These are phyloP conservation scores for Allolobophora icterica DNA, from an alignment of 2,888 invertebrate species.

Conservation along the genomic window DNA sequence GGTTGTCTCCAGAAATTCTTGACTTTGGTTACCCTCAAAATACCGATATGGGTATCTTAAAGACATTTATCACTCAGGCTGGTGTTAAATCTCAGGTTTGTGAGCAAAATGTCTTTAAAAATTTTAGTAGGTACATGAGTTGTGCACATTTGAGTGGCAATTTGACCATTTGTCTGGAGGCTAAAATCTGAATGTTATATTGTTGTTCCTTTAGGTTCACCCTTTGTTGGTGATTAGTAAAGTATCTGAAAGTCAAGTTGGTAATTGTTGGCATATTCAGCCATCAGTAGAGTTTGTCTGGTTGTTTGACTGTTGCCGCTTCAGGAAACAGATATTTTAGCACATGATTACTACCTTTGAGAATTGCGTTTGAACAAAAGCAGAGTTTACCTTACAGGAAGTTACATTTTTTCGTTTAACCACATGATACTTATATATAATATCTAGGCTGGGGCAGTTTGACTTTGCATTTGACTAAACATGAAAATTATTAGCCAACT, in stretches of 20 bases:
- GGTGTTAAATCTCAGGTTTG: constrained; percentile 84
- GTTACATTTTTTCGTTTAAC: neutral
- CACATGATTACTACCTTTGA: neutral
- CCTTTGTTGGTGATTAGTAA: neutral
- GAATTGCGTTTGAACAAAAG: neutral
- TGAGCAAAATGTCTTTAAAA: neutral
- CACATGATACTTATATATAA: neutral
- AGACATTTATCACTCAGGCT: constrained; percentile 99
- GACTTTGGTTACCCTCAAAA: constrained; percentile 99
- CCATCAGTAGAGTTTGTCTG: neutral
- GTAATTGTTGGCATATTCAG: neutral
- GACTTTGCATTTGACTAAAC: neutral
- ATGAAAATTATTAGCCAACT: neutral
- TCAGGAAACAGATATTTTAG: neutral
- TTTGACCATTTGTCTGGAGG: neutral
- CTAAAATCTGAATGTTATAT: no score
- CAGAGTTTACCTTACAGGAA: neutral
- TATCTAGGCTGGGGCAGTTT: no score
- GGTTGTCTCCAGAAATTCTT: constrained; percentile 79
- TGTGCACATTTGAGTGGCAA: neutral
- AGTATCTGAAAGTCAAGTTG: neutral
- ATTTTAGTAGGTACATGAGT: neutral
- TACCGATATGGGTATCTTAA: constrained; percentile 98
- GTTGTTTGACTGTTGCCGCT: neutral
- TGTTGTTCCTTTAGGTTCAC: neutral